A percentile compares a stretch with the other conserved stretches of the same genome.
phyloP scores from a whole-genome alignment of 2,888 invertebrate species.

The Papilio demoleus region DNA sequence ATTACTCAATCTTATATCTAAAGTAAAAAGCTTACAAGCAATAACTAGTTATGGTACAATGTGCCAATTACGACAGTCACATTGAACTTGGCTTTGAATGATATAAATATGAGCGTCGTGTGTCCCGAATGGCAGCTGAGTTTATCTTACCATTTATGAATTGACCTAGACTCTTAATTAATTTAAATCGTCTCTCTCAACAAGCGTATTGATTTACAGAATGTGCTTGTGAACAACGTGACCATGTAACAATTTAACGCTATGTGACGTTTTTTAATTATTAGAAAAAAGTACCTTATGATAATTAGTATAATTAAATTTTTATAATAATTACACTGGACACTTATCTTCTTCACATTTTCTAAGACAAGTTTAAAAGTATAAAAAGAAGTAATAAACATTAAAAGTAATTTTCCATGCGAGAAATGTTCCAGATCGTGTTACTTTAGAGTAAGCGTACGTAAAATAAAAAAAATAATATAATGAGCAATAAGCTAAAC shows the following conservation, averaged over 20 bases:
- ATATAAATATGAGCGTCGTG: conserved; percentile 40
- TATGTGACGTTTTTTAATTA: background rate
- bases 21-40: background rate
- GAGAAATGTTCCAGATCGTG: background rate
- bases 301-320: background rate
- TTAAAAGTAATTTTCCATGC: background rate
- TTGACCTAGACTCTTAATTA: conserved; percentile 31
- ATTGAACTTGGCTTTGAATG: conserved; percentile 63
- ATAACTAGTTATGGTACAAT: conserved; percentile 45
- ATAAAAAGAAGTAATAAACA: background rate
- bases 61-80: conserved; percentile 60
- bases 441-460: background rate
- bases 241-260: conserved; percentile 15
- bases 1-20: conserved; percentile 4
- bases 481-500: background rate
- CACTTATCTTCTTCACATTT: background rate
- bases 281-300: no score
- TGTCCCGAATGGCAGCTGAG: conserved; percentile 21
- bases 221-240: conserved; percentile 2
- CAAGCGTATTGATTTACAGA: conserved; percentile 28
- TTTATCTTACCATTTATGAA: conserved; percentile 31
- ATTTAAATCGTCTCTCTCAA: conserved; percentile 35
- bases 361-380: background rate
- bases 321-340: background rate
- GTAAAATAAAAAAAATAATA: background rate